phyloP scores from a whole-genome alignment of 2,888 invertebrate species.

The Hydroisotoma schaefferi region DNA sequence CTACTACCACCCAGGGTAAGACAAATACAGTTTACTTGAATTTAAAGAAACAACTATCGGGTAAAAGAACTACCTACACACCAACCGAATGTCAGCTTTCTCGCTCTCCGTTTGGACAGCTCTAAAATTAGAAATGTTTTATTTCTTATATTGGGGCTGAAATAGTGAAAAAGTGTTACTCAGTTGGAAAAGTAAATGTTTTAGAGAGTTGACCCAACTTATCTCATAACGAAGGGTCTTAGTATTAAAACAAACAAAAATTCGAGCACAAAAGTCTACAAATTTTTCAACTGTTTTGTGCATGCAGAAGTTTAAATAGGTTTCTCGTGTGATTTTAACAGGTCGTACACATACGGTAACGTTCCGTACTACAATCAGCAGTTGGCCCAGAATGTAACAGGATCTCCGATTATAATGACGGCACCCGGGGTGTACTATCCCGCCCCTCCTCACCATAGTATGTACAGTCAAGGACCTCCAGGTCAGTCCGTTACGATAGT shows the following conservation, averaged over 20 bases:
- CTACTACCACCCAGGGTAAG: not conserved
- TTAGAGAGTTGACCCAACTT: slow-evolving; percentile 12
- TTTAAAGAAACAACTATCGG: too few species aligned
- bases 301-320: not conserved
- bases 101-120: not conserved
- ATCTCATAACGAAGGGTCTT: slow-evolving; percentile 7
- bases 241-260: slow-evolving; percentile 9
- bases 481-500: slow-evolving; percentile 13
- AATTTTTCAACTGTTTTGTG: not conserved
- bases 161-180: slow-evolving; percentile 12
- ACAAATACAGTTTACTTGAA: too few species aligned
- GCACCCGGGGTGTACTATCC: slow-evolving; percentile 17
- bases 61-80: too few species aligned
- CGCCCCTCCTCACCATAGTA: slow-evolving; percentile 20
- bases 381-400: slow-evolving; percentile 43
- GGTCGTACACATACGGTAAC: slow-evolving; percentile 24
- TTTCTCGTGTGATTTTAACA: too few species aligned
- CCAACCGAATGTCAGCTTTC: slow-evolving; percentile 17
- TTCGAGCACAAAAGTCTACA: not conserved
- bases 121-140: slow-evolving; percentile 10
- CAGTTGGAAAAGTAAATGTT: slow-evolving; percentile 8
- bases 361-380: slow-evolving; percentile 34
- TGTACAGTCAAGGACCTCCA: slow-evolving; percentile 26
- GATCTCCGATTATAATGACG: slow-evolving; percentile 42
- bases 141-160: slow-evolving; percentile 5